phyloP scores from a whole-genome alignment of 2,113 vertebrate species.

The Fregetta grallaria region DNA sequence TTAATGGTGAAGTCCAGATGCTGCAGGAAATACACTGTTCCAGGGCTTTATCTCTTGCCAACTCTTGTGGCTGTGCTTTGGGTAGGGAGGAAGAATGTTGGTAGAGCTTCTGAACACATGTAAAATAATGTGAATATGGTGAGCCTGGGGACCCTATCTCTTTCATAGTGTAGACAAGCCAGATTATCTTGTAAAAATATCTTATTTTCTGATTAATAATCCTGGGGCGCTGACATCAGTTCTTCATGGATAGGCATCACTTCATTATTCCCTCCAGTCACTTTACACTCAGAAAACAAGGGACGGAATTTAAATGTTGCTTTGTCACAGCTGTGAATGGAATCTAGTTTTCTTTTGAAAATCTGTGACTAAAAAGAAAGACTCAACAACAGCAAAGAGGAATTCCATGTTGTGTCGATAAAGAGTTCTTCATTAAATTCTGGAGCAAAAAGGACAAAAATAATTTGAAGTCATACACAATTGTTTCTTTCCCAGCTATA shows the following conservation, averaged over 20 bases:
- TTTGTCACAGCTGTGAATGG: not conserved
- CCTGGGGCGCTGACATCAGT: not conserved
- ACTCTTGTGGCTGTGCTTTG: not conserved
- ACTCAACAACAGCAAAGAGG: not conserved
- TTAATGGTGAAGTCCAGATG: not conserved
- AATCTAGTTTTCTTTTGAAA: not conserved
- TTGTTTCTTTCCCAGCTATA: not conserved
- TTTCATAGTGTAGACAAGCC: not conserved
- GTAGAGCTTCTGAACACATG: not conserved
- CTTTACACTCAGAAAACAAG: not conserved
- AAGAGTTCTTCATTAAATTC: not conserved
- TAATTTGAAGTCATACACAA: not conserved
- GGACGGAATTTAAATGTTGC: not conserved
- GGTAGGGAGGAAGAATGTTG: not conserved
- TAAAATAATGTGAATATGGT: not conserved
- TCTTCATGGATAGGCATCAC: not conserved
- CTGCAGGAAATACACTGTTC: not conserved
- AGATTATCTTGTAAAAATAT: not conserved
- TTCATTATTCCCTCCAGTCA: not conserved
- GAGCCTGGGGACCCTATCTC: not conserved
- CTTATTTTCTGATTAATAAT: not conserved
- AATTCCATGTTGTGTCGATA: not conserved
- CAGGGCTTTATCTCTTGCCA: not conserved
- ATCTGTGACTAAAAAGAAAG: not conserved
- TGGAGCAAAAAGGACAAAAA: not conserved